These are phyloP conservation scores for Chiridota heheva DNA, from an alignment of 35 echinoderm and acorn worm genomes.

Conservation along the genomic window DNA sequence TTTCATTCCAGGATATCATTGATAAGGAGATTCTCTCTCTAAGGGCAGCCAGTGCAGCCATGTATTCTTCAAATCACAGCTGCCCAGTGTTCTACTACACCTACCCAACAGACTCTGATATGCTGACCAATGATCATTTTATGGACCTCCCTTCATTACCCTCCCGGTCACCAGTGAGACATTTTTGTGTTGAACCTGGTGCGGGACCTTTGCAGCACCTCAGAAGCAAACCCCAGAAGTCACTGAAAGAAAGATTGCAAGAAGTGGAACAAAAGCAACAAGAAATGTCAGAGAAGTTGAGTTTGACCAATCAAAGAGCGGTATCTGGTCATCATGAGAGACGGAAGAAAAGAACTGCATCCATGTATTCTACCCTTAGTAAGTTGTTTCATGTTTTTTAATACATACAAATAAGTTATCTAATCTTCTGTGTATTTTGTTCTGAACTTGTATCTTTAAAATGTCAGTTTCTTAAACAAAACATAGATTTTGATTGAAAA, in stretches of 20 bases:
- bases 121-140: not conserved
- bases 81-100: not conserved
- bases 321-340: not conserved
- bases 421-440: not conserved
- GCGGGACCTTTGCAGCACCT: slow-evolving; percentile 1
- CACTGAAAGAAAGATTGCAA: slow-evolving; percentile 22
- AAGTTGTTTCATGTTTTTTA: not conserved
- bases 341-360: not conserved
- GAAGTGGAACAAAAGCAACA: slow-evolving; percentile 15
- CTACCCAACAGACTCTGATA: not conserved
- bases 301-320: not conserved
- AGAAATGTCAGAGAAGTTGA: not conserved
- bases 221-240: not conserved
- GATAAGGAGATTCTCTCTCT: slow-evolving; percentile 77
- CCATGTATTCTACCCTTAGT: not conserved
- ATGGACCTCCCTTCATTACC: slow-evolving; percentile 1
- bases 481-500: too few relatives aligned
- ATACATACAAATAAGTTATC: not conserved
- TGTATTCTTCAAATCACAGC: slow-evolving; percentile 19
- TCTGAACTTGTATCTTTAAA: too few relatives aligned
- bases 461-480: too few relatives aligned
- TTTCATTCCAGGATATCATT: slow-evolving; percentile 59
- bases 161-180: not conserved
- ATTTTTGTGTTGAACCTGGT: not conserved
- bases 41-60: slow-evolving; percentile 64